These are phyloP conservation scores for Perognathus longimembris DNA, from an alignment of 2,113 vertebrate species.

Conservation along the genomic window DNA sequence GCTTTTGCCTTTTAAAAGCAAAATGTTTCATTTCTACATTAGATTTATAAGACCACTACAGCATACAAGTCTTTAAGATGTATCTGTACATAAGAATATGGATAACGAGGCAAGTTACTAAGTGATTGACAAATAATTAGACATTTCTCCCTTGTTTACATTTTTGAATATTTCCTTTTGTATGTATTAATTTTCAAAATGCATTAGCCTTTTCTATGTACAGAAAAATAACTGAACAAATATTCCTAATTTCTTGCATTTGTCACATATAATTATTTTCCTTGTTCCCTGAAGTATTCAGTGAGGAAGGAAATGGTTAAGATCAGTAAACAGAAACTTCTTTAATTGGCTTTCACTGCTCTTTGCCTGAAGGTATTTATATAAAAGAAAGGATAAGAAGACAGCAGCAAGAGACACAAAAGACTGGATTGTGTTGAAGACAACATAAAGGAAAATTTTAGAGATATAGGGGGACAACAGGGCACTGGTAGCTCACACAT, in stretches of 20 bases:
- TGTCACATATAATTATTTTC: background rate
- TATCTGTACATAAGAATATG: background rate
- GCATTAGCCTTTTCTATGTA: background rate
- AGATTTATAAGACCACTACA: background rate
- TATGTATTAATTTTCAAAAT: background rate
- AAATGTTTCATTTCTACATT: background rate
- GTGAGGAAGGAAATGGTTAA: background rate
- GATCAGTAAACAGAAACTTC: background rate
- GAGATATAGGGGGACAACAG: background rate
- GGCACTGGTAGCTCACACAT: no score
- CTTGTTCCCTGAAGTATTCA: background rate
- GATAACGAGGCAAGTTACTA: background rate
- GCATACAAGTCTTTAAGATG: background rate
- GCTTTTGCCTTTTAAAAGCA: conserved; percentile 35
- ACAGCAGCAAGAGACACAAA: background rate
- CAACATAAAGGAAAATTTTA: background rate
- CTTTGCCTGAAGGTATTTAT: background rate
- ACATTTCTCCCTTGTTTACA: background rate
- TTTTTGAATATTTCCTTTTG: conserved; percentile 25
- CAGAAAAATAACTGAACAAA: background rate
- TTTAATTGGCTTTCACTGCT: background rate
- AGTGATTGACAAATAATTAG: background rate
- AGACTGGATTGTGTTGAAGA: background rate
- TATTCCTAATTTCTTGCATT: background rate
- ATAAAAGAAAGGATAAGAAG: background rate